Evolutionary conservation across 1,140 invertebrate species (phyloP).

Genomic region (Delia radicum): DNA sequence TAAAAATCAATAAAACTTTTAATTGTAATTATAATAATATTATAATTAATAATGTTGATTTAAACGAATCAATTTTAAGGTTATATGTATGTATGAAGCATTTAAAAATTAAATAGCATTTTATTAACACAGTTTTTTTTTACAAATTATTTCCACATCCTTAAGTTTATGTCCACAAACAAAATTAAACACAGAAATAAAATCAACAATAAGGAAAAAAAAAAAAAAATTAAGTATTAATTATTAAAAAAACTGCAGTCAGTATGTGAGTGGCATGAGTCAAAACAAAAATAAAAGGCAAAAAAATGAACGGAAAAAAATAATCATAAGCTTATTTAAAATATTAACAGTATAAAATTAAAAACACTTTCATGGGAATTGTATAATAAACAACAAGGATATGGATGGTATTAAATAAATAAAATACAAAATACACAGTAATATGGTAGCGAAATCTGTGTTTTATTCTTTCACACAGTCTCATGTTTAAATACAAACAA

Average conservation of each 20-base stretch:
- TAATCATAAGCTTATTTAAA: not conserved
- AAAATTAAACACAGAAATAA: not conserved
- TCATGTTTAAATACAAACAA: not conserved
- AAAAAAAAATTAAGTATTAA: constrained; percentile 5
- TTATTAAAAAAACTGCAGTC: not conserved
- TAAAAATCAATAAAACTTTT: too few species aligned
- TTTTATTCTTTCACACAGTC: not conserved
- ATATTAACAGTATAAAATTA: constrained; percentile 2
- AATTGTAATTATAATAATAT: too few species aligned
- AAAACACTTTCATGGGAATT: not conserved
- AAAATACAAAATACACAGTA: not conserved
- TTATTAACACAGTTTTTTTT: not conserved
- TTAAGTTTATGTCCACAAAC: not conserved
- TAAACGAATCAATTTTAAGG: too few species aligned
- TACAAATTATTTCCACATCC: not conserved
- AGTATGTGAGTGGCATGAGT: not conserved
- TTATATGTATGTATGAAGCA: too few species aligned
- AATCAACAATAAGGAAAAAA: not conserved
- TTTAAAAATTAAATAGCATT: not conserved
- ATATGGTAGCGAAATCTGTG: too few species aligned
- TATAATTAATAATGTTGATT: too few species aligned
- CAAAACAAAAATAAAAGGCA: not conserved
- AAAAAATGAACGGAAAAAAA: not conserved
- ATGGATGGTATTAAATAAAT: not conserved
- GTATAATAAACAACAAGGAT: not conserved